Base-by-base conservation (phyloP, 2,113 vertebrate species). In the Manacus vitellinus region DNA sequence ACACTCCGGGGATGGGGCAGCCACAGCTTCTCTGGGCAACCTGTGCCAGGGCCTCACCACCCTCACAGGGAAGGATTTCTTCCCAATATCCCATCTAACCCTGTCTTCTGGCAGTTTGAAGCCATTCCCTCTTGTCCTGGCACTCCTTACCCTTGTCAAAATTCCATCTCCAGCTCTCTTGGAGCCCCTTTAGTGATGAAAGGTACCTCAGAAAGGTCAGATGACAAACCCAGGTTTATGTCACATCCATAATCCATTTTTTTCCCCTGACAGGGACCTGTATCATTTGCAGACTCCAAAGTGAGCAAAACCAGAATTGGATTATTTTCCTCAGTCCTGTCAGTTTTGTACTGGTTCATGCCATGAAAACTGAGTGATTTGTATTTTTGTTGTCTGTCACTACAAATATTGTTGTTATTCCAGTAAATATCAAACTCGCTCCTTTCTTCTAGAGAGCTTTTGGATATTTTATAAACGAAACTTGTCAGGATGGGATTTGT, bases 391-490 rank as follows among this genome's bases (percentile, higher is more conserved):
- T 91, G 79, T 92, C 75, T 95, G 78, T 68, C 79, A 88, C 82
- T 65, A 35, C 62, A 90, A 94, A 91, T 92, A 72, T 54, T 6
- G 2, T 47, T 88, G 39, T 59, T 68, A 61, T 30, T 22, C 41
- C 37, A 3, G 63, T 27, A 80, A 88, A 73, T 27, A 46, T 21
- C 35, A 1, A 78, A 52, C 35, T 35, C 3, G 5, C 17, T 79
- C 23, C 39, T 79, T 78, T 88, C 66, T 82, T 55, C 54, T 35
- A 3, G 62, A 17, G 46, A 22, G 52, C 18, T 86, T 85, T 43
- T 83, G n/a, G 89, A 49, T 33, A 43, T 74, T 91, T 78, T 39
- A 44, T 83, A 93, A 91, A 85, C 80, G 78, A 91, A 89, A 67
- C 33, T 33, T 14, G 1, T 43, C 80, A 83, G 56, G 27, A 13